Evolutionary conservation across 1,140 invertebrate genomes (phyloP).

Genomic region (Drosophila sturtevanti): DNA sequence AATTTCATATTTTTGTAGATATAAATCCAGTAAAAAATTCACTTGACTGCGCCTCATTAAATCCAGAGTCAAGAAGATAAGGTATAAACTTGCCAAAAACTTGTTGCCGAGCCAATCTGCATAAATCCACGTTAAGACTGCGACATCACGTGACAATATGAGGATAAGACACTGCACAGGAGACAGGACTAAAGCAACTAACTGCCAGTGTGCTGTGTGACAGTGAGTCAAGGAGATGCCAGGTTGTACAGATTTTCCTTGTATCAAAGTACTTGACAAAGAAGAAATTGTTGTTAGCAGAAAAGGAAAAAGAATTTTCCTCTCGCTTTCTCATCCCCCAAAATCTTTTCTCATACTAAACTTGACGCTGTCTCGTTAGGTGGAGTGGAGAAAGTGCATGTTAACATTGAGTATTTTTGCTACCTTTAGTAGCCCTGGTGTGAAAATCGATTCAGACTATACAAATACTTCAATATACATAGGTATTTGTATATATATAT

Average conservation of each 20-base stretch:
- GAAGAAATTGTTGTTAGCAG: conserved; percentile 28
- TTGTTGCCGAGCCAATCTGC: conserved; percentile 42
- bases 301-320: conserved; percentile 6
- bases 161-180: conserved; percentile 10
- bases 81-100: conserved; percentile 18
- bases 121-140: conserved; percentile 49
- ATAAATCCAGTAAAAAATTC: not conserved
- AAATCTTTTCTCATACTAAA: not conserved
- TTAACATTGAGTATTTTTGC: not conserved
- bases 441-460: too few relatives aligned
- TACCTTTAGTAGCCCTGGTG: not conserved
- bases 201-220: not conserved
- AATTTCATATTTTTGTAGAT: not conserved
- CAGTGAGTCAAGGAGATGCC: conserved; percentile 2
- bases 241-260: conserved; percentile 12
- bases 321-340: not conserved
- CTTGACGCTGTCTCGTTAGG: not conserved
- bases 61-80: not conserved
- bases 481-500: too few relatives aligned
- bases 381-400: not conserved
- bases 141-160: conserved; percentile 39
- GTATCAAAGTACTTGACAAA: conserved; percentile 6
- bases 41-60: conserved; percentile 2
- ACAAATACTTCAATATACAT: too few relatives aligned
- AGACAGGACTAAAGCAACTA: not conserved